Percentiles rank a stretch among this genome's conserved stretches.
Conservation (phyloP, 2,888 invertebrate genomes). For the Poecilobothrus nobilitatus region DNA sequence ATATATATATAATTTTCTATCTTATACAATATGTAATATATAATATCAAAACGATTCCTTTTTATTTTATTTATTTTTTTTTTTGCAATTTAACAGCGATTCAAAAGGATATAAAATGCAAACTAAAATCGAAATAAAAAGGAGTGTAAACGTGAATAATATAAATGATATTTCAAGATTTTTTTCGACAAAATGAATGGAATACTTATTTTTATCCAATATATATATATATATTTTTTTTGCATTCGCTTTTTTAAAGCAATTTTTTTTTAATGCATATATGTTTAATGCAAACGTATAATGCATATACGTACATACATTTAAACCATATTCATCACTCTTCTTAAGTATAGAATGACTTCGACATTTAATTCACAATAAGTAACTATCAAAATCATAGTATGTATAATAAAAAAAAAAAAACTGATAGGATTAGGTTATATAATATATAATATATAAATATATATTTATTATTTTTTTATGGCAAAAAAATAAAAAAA, state of each 20-base stretch:
- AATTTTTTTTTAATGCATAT: no score
- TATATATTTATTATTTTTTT: no score
- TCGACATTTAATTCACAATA: background rate
- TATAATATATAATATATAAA: no score
- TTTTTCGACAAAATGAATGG: background rate
- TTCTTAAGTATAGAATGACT: background rate
- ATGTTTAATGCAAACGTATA: background rate
- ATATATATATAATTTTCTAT: background rate
- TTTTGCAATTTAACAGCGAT: slow-evolving; percentile 1
- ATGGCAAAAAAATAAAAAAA: no score
- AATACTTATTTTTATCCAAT: background rate
- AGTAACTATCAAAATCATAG: background rate
- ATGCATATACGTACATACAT: background rate
- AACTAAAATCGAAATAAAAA: background rate
- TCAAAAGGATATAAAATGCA: slow-evolving; percentile 1
- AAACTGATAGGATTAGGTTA: no score
- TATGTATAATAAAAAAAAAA: no score
- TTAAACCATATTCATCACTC: no score
- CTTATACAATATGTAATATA: no score
- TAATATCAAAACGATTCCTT: background rate
- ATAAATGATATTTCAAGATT: background rate
- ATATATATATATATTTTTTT: background rate
- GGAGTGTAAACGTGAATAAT: background rate
- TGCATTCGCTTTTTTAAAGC: no score
- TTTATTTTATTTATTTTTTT: background rate